Percentiles rank a stretch among this genome's conserved stretches.
phyloP scores from a whole-genome alignment of 1,140 invertebrate genomes.

The Caerostris extrusa region DNA sequence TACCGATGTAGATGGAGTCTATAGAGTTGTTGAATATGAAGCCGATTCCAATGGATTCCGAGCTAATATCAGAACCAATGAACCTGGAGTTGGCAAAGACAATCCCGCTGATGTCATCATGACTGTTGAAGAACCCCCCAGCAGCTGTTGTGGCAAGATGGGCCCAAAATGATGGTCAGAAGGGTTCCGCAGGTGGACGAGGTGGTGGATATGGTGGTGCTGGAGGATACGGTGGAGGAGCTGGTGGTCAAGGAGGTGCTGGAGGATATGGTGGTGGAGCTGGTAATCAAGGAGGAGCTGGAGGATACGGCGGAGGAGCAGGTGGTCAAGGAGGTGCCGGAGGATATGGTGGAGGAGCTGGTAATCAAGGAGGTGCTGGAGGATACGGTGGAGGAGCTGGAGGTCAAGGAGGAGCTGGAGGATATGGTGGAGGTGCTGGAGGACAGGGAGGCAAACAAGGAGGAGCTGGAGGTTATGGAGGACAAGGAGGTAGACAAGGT shows the following conservation, averaged over 20 bases:
- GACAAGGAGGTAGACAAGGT: neutral
- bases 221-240: conserved; percentile 11
- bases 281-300: neutral
- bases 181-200: conserved; percentile 63
- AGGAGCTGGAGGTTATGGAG: neutral
- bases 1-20: conserved; percentile 76
- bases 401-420: neutral
- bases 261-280: conserved; percentile 40
- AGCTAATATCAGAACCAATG: conserved; percentile 78
- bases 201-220: neutral
- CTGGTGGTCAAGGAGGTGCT: neutral
- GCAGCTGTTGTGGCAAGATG: conserved; percentile 70
- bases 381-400: conserved; percentile 22
- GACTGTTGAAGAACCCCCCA: conserved; percentile 76
- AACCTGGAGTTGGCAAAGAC: conserved; percentile 77
- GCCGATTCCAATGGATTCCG: conserved; percentile 78
- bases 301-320: neutral
- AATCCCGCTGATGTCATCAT: conserved; percentile 78
- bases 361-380: neutral
- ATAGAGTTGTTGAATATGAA: conserved; percentile 76
- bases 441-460: conserved; percentile 43
- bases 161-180: conserved; percentile 36
- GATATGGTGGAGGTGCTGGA: neutral
- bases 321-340: conserved; percentile 42
- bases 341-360: neutral